A percentile compares a stretch with the other conserved stretches of the same genome.
Conservation (phyloP, 2,797 vertebrate genomes). For the Heliangelus exortis region DNA sequence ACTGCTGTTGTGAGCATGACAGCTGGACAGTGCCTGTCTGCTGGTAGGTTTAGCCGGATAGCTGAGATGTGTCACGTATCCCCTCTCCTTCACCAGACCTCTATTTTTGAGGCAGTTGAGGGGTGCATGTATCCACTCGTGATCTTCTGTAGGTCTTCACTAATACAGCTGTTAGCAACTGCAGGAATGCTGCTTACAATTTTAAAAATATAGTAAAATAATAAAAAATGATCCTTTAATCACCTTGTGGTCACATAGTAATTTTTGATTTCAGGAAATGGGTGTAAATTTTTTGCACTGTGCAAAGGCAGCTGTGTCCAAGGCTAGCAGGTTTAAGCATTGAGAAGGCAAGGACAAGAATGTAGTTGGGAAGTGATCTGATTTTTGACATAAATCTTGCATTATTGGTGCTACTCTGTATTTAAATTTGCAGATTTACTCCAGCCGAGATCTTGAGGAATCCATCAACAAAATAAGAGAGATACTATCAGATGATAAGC, state of each 20-base stretch:
- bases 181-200: neutral
- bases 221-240: neutral
- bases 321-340: neutral
- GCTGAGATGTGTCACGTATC: accelerated
- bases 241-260: neutral
- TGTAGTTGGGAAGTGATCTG: neutral
- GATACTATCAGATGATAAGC: slow-evolving; percentile 94
- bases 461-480: slow-evolving; percentile 94
- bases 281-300: neutral
- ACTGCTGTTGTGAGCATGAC: neutral
- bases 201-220: neutral
- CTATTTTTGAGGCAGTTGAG: neutral
- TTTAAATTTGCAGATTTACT: slow-evolving; percentile 89
- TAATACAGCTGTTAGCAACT: neutral
- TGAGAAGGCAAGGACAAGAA: neutral
- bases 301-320: neutral
- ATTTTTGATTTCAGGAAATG: neutral
- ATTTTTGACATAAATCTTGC: neutral
- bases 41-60: neutral
- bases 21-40: neutral
- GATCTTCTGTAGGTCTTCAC: neutral
- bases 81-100: neutral
- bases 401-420: neutral
- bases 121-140: neutral
- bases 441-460: slow-evolving; percentile 94